Base-by-base conservation (phyloP, 1,140 invertebrate species). In the Conopomorpha cramerella region DNA sequence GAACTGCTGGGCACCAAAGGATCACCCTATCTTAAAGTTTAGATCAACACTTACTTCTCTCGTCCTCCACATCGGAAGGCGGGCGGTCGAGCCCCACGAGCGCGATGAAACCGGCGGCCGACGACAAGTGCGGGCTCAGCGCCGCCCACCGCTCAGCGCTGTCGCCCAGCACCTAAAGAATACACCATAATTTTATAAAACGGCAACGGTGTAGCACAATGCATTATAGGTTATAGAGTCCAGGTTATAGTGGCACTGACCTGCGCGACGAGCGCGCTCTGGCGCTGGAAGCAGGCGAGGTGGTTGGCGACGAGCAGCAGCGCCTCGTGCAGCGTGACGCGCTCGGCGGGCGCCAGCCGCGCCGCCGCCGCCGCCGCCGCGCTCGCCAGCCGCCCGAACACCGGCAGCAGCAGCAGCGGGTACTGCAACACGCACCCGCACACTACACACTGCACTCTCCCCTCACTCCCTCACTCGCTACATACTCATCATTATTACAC, bases 271-370 rank as follows among this genome's bases (percentile, higher is more conserved):
- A 94, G 93, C 13, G 81, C 74, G 14, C 86, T 87, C 60, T 96
- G 92, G 2, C 90, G 82, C 40, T 92, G 87, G 59, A 91, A 95
- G 68, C 95, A 89, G 56, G 90, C 87, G 54, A 92, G 92, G 55
- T 94, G 89, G 79, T 95, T 96, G 13, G 91, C 93, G 48, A 90
- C 90, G 1, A 92, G 70, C 2, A 93, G 58, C 10, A 92, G 55
- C 0, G 90, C 87, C 63, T 92, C 91, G 56, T 80, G 84, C 38
- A 95, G 63, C 1, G 89, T 89, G 14, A 90, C 87, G 46, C 88
- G 88, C 71, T 95, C 92, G 78, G 95, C 84, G 37, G 88, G 87
- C 30, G 87, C 89, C n/a, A 95, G 74, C 46, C 87, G 84, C 17
- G 81, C 76, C 55, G 85, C 77, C 37, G 82, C 65, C 2, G 86